Base-by-base conservation (phyloP, 1,140 invertebrate species). In the Drosophila setifemur region DNA sequence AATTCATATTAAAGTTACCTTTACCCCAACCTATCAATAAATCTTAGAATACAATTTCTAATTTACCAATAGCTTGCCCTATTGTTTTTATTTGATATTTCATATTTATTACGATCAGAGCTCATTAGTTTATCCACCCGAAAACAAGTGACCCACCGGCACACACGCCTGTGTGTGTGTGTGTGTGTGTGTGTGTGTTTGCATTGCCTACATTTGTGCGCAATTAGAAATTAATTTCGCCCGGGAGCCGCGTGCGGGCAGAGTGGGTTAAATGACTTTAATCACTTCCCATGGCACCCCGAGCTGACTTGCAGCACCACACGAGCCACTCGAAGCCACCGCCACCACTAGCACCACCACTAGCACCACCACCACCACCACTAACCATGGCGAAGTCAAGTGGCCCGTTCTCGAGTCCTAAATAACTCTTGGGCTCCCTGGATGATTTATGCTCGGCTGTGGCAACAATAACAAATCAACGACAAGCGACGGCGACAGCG, bases 181-280 rank as follows among this genome's bases (percentile, higher is more conserved):
- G 53, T 33, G 29, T 48, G 44, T 12, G 42, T 29, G 53, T 33
- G 29, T 48, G 44, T 12, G 42, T 29, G 53, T 33, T 37, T 48
- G 44, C 37, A 53, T 74, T 83, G 79, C 74, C 79, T 83, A 79
- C 64, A 71, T 78, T 73, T 85, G 79, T 70, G 79, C 58, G 79
- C 81, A 86, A 86, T 86, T 86, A 86, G 75, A 86, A 86, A 86
- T 86, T 79, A 86, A 86, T 86, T 86, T 86, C 39, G 18, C 16
- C 6, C 19, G 8, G n/a, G 31, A 8, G 48, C 61, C 47, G 64
- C 57, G 72, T 81, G 71, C 54, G 42, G 40, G 40, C 43, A 52
- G 74, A 86, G 72, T 81, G 82, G 81, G 81, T 86, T 86, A 86
- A 86, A 86, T 87, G 81, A 86, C 81, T 86, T 86, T 86, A 86